These are phyloP conservation scores for Drosophila subobscura DNA, from an alignment of 1,140 invertebrate genomes.

Conservation along the genomic window DNA sequence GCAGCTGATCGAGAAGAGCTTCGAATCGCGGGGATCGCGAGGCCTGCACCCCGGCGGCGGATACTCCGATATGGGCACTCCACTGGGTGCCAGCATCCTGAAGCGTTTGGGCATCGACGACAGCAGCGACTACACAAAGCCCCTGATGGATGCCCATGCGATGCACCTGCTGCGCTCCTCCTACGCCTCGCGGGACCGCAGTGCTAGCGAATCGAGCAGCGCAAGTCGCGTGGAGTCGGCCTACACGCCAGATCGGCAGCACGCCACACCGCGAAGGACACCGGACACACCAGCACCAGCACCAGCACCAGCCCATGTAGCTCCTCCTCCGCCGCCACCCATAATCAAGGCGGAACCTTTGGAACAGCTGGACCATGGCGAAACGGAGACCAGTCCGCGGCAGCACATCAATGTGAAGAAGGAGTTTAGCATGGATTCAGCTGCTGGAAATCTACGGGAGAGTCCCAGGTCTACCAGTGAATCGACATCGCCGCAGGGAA, in stretches of 20 bases:
- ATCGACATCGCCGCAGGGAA: slow-evolving; percentile 84
- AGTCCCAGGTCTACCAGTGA: slow-evolving; percentile 86
- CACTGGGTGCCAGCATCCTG: slow-evolving; percentile 93
- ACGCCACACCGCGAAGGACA: slow-evolving; percentile 88
- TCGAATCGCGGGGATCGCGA: slow-evolving; percentile 91
- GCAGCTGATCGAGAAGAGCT: slow-evolving; percentile 98
- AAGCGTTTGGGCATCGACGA: slow-evolving; percentile 97
- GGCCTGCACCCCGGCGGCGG: slow-evolving; percentile 30
- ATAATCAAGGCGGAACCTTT: slow-evolving; percentile 70
- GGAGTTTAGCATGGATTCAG: slow-evolving; percentile 71
- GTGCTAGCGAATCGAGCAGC: slow-evolving; percentile 93
- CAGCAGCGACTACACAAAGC: slow-evolving; percentile 95
- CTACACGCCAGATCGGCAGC: slow-evolving; percentile 88
- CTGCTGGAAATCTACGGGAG: slow-evolving; percentile 78
- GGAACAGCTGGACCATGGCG: slow-evolving; percentile 36
- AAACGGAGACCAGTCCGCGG: slow-evolving; percentile 16
- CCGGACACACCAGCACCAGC: slow-evolving; percentile 85
- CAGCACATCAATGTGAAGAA: slow-evolving; percentile 78
- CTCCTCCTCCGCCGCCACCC: slow-evolving; percentile 34
- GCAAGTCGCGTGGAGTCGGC: slow-evolving; percentile 89
- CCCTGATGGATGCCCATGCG: slow-evolving; percentile 92
- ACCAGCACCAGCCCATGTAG: slow-evolving; percentile 13
- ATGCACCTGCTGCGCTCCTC: slow-evolving; percentile 90
- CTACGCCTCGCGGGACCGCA: slow-evolving; percentile 89
- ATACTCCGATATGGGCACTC: slow-evolving; percentile 85